Base-by-base conservation (phyloP, 2,797 vertebrate species). In the Gymnopithys bicolor region DNA sequence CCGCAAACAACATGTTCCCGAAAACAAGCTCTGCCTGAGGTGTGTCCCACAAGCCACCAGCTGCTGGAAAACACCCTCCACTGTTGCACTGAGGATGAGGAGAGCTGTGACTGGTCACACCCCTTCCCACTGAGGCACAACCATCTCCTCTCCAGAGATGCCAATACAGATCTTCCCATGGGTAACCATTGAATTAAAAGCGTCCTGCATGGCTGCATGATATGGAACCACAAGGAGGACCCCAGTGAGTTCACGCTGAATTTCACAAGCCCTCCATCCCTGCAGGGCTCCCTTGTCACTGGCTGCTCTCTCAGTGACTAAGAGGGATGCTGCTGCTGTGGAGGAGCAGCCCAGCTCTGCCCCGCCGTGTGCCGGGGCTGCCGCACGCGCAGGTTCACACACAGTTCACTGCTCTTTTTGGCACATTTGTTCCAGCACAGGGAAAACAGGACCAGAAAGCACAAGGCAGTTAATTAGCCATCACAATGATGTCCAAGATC, bases 401-500 rank as follows among this genome's bases (percentile, higher is more conserved):
- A 5, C 59, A 24, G 86, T 10, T 16, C 93, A 39, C 28, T 0
- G 16, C 84, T 48, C 18, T 30, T 64, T 18, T 4, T 7, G 75
- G 75, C 49, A 11, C 28, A 0, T 68, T 37, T 28, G 33, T n/a
- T 48, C 45, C 8, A 10, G 35, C 39, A 2, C 0, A 2, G 66
- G 39, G 11, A 82, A 1, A 55, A 46, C 28, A 3, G n/a, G 43
- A 58, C 51, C 70, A 15, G 48, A 30, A 39, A 30, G 59, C 81
- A 8, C 11, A 2, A 18, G 48, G 91, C 80, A 76, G 19, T 3
- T 8, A 3, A 27, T 3, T 0, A 87, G 62, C 52, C 81, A 1
- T 1, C 28, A 13, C 9, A 18, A 1, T 0, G 13, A 3, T 45
- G 53, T 16, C 60, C 4, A 3, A 22, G 75, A 16, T 7, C 9